Evolutionary conservation across 2,113 vertebrate species (phyloP).

Genomic region (Oreochromis niloticus): DNA sequence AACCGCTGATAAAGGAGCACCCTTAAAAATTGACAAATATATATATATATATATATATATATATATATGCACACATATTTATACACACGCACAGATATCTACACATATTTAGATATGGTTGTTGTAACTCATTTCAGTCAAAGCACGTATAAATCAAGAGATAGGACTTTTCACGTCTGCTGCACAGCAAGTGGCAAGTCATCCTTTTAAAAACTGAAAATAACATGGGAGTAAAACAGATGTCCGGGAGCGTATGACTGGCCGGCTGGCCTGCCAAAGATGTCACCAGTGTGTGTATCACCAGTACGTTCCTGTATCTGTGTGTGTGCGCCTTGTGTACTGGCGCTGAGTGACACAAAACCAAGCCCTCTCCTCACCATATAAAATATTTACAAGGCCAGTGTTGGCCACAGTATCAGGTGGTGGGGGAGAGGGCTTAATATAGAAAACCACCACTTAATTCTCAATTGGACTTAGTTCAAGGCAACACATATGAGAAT

Average conservation of each 20-base stretch:
- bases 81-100: not conserved
- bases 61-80: not conserved
- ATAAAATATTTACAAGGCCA: constrained; percentile 83
- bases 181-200: constrained; percentile 46
- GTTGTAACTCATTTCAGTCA: not conserved
- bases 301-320: constrained; percentile 11
- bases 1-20: not conserved
- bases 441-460: constrained; percentile 82
- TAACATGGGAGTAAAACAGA: constrained; percentile 59
- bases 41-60: no score
- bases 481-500: constrained; percentile 55
- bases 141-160: constrained; percentile 22
- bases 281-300: constrained; percentile 64
- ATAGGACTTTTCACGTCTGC: constrained; percentile 34
- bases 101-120: not conserved
- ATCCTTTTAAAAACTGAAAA: constrained; percentile 55
- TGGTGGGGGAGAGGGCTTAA: constrained; percentile 84
- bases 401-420: constrained; percentile 82
- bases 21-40: not conserved
- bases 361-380: constrained; percentile 62
- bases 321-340: constrained; percentile 29
- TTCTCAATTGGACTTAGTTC: constrained; percentile 71
- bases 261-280: constrained; percentile 43
- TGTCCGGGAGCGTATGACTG: constrained; percentile 52
- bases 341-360: constrained; percentile 55